A percentile compares a stretch with the other conserved stretches of the same genome.
Evolutionary conservation across 2,113 vertebrate genomes (phyloP).

Genomic region (Solea senegalensis): DNA sequence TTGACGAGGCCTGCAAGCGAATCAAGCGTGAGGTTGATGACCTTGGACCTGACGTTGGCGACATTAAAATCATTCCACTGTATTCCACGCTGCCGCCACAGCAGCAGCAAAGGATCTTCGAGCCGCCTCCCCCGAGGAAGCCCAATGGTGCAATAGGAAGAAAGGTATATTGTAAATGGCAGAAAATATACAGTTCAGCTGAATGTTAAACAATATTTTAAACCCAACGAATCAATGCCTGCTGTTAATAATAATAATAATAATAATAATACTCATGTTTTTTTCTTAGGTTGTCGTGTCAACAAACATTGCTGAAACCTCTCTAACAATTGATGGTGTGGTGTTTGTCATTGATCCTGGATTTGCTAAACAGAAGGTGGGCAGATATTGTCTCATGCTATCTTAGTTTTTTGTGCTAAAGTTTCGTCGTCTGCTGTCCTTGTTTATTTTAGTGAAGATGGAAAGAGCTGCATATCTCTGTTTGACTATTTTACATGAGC

Average conservation of each 20-base stretch:
- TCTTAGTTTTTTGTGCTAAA: background rate
- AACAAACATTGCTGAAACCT: constrained; percentile 98
- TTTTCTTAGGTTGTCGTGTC: constrained; percentile 93
- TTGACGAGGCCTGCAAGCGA: constrained; percentile 98
- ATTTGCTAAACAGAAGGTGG: constrained; percentile 98
- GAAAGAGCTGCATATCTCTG: constrained; percentile 24
- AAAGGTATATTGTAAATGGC: constrained; percentile 84
- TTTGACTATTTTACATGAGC: background rate
- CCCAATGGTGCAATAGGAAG: constrained; percentile 96
- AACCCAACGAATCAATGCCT: background rate
- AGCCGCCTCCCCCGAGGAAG: constrained; percentile 95
- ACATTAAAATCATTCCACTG: constrained; percentile 99
- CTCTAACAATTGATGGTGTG: constrained; percentile 97
- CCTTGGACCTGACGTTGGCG: constrained; percentile 96
- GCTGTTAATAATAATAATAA: background rate
- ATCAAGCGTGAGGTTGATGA: constrained; percentile 99
- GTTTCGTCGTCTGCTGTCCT: background rate
- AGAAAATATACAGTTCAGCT: background rate
- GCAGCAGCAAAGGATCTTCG: constrained; percentile 98
- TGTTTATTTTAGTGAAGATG: constrained; percentile 26
- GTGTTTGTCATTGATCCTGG: constrained; percentile 99
- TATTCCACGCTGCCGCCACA: constrained; percentile 98
- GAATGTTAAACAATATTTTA: background rate
- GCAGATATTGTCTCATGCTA: background rate
- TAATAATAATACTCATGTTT: constrained; percentile 1